Evolutionary conservation across 2,888 invertebrate species (phyloP).

Genomic region (Scaptomyza tumidula): DNA sequence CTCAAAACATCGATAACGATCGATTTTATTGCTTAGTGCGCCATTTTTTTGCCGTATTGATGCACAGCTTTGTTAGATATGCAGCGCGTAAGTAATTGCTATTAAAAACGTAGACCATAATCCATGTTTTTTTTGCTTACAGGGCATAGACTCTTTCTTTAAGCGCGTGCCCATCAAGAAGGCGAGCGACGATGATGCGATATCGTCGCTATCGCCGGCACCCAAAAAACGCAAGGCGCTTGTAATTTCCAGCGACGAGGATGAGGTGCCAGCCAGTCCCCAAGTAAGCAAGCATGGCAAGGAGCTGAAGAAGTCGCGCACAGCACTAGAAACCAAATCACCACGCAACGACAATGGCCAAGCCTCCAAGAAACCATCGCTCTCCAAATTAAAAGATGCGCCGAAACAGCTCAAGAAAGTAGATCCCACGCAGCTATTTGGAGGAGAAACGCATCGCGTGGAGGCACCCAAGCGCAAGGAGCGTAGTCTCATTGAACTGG

Average conservation of each 20-base stretch:
- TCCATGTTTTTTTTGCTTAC: neutral
- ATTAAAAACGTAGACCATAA: neutral
- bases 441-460: conserved; percentile 86
- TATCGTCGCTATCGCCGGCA: conserved; percentile 41
- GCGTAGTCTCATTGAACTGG: conserved; percentile 83
- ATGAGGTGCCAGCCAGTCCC: conserved; percentile 87
- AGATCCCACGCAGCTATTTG: conserved; percentile 87
- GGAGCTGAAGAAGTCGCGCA: conserved; percentile 85
- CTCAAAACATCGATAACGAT: conserved; percentile 19
- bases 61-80: conserved; percentile 41
- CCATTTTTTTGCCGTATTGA: conserved; percentile 33
- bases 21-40: conserved; percentile 39
- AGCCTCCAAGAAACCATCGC: conserved; percentile 61
- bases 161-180: conserved; percentile 53
- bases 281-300: conserved; percentile 67
- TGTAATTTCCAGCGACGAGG: conserved; percentile 86
- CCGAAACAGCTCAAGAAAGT: conserved; percentile 82
- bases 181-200: conserved; percentile 56
- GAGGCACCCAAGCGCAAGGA: conserved; percentile 82
- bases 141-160: conserved; percentile 78
- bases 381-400: conserved; percentile 67
- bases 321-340: conserved; percentile 31
- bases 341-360: conserved; percentile 29
- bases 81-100: conserved; percentile 73
- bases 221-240: conserved; percentile 80